Evolutionary conservation across 2,888 invertebrate species (phyloP), one percentile per base, ranked within the genome.

Genomic region (Zaprionus obscuricornis): DNA sequence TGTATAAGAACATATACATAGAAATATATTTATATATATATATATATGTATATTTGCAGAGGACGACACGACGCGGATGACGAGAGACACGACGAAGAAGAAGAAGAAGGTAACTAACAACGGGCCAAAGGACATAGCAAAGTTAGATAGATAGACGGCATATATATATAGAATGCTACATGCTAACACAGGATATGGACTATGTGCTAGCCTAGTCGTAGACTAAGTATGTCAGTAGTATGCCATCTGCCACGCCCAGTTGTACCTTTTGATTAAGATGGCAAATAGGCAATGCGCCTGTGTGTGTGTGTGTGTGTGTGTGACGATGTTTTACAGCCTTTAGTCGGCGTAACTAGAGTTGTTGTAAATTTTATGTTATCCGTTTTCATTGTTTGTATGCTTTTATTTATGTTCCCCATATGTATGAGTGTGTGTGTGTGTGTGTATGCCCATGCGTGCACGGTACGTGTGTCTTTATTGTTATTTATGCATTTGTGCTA

Each of bases 341-440:
- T 64, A 67, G 71, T 34, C 56, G 27, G 49, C 20, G 39, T 34
- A 42, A 47, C 51, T 27, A 39, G 46, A 52, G 65, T 84, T 77
- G 84, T 70, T 84, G 85, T 77, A 81, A 74, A 84, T 81, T 84
- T 81, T 82, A 74, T 81, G 74, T 82, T 81, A 84, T 81, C 85
- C 79, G 85, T 63, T 82, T 77, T 59, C 85, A 81, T 84, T 84
- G 77, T 82, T 82, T 82, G 85, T 49, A 58, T 67, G 66, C 67
- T 64, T 73, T 77, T 72, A 83, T 82, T 78, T 83, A 83, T 76
- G 77, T 76, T 65, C 47, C 60, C n/a, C 18, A 37, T 24, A n/a
- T 37, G 42, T 50, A 24, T 14, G 33, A 57, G 34, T 24, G 33
- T 27, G 36, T 52, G 49, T 57, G 50, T 63, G 34, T 24, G 54